Base-by-base conservation (phyloP, 2,797 vertebrate genomes). In the Sebastolobus alascanus region DNA sequence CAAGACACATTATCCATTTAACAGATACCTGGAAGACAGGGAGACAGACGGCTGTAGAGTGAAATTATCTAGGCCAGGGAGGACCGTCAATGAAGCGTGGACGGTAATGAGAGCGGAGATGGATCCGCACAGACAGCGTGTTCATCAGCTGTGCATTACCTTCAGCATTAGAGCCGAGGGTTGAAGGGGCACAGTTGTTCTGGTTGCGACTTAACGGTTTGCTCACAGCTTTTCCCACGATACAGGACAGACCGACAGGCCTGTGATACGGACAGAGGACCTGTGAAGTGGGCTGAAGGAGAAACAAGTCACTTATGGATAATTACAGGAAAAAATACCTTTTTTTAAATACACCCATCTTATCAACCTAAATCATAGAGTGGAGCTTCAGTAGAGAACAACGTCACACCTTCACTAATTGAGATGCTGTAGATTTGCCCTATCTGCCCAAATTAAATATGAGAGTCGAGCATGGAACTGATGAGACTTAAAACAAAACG, bases 1-100 rank as follows among this genome's bases (percentile, higher is more conserved):
- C 65, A 2, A 78, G 74, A 88, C 82, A 91, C 77, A 68, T 86
- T 87, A 86, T 87, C 87, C 88, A 77, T 87, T 92, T 87, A 84
- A 87, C 66, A 79, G 79, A 90, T 86, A 90, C 79, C 83, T 86
- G 75, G 79, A 89, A 90, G 85, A 89, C 77, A 72, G 37, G 63
- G 79, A 82, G 63, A 67, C 85, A 69, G 87, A 86, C 63, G 29
- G 77, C 81, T 83, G 85, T n/a, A 25, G 68, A 84, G 76, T 29
- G 69, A 68, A 82, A 77, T 83, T 68, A 89, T 87, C 73, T 77
- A 61, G 83, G 73, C 61, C 80, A 68, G 56, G 72, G 81, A 81
- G 64, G 74, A 38, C 22, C 7, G 73, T 14, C 50, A 37, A 73
- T 61, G 80, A 80, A 77, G 84, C 59, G 52, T 65, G 80, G 75